Evolutionary conservation across 2,888 invertebrate genomes (phyloP), one percentile per base, ranked within the genome.

Genomic region (Caenorhabditis virilis): DNA sequence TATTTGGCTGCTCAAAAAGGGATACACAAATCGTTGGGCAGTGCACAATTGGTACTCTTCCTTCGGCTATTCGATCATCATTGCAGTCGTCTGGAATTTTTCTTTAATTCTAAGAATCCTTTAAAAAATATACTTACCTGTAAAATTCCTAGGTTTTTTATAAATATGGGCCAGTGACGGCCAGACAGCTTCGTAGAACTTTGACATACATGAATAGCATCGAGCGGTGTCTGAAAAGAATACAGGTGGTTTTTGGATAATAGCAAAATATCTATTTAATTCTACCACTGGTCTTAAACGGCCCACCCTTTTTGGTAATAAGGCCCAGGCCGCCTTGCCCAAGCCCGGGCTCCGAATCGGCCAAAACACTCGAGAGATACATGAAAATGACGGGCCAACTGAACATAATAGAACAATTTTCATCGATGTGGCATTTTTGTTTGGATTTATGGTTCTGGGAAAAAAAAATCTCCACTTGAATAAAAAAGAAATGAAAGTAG

Each of bases 151-250:
- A 18, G 82, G 82, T 30, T 46, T 48, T 45, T 73, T 74, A 71
- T 80, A 82, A 35, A 81, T 73, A 30, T 70, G 53, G 6, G 67
- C 52, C 16, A 83, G 67, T 13, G 69, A 62, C 13, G 74, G 74
- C 80, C 78, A 78, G 6, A 75, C 73, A 2, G 77, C 76, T 60
- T 79, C 78, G 71, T 82, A 82, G 48, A 79, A 63, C 42, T 74
- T 65, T 15, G 78, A 78, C 82, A 83, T 83, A 60, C 82, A 82
- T 6, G 79, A 79, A 67, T 73, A 83, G 72, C 82, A 82, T 45
- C 72, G 63, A 13, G 76, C 81, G 2, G 80, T 76, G 55, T 79
- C 81, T 82, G 72, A 52, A 81, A 30, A 22, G 5, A 22, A 35
- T 15, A 26, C 15, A 11, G 9, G 38, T 20, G 13, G 27, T 15